Percentiles rank a stretch among this genome's conserved stretches.
phyloP scores from a whole-genome alignment of 2,797 vertebrate genomes.

The Chloroceryle amazona region DNA sequence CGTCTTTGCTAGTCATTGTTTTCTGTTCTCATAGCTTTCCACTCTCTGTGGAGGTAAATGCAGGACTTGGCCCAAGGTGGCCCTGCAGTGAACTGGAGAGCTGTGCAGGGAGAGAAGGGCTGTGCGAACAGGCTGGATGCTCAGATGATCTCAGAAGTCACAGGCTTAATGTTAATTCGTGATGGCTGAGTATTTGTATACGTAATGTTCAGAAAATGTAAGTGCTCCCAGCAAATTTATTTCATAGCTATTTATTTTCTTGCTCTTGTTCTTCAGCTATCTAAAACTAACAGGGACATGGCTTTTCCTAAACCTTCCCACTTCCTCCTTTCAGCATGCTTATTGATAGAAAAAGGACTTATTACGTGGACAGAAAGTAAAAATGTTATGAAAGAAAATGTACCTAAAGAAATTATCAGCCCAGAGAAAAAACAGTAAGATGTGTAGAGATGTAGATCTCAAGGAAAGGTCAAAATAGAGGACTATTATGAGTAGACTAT shows the following conservation, averaged over 20 bases:
- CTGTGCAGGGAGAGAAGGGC: not conserved
- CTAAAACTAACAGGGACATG: not conserved
- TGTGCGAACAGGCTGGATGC: not conserved
- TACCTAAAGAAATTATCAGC: not conserved
- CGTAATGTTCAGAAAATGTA: not conserved
- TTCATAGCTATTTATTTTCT: not conserved
- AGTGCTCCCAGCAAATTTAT: not conserved
- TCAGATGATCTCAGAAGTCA: not conserved
- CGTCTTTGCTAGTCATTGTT: not conserved
- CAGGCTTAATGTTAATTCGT: accelerated
- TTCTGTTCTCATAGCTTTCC: not conserved
- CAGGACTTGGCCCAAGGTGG: not conserved
- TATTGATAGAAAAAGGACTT: not conserved
- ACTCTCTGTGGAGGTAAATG: not conserved
- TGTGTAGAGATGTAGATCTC: not conserved
- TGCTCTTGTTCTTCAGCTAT: not conserved
- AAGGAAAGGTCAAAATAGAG: not conserved
- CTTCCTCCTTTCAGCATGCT: not conserved
- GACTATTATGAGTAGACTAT: not conserved
- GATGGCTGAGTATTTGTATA: not conserved
- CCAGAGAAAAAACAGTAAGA: not conserved
- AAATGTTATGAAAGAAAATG: not conserved
- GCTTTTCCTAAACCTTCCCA: not conserved
- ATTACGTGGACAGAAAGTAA: not conserved
- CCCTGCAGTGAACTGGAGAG: not conserved